These are phyloP conservation scores for Myotis davidii DNA, from an alignment of 2,113 vertebrate species.

Conservation along the genomic window DNA sequence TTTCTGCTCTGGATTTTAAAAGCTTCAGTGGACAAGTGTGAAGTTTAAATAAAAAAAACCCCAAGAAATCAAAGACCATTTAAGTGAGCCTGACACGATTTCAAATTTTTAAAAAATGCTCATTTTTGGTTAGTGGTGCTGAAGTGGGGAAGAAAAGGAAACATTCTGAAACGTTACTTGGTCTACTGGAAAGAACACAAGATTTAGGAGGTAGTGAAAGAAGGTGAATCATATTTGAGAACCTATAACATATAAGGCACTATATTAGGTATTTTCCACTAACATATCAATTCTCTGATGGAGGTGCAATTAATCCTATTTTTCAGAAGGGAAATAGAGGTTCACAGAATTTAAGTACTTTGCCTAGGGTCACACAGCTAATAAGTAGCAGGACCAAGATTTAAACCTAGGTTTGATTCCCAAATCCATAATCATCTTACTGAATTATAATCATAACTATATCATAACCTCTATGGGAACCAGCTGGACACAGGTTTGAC, in stretches of 20 bases:
- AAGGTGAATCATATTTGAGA: neutral
- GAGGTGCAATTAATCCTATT: conserved; percentile 10
- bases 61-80: conserved; percentile 56
- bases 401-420: neutral
- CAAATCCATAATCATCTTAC: neutral
- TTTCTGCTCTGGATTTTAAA: conserved; percentile 65
- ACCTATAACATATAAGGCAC: neutral
- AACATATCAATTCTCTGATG: neutral
- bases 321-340: neutral
- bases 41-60: conserved; percentile 62
- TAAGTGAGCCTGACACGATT: conserved; percentile 39
- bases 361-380: neutral
- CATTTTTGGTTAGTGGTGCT: neutral
- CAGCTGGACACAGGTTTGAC: neutral
- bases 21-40: conserved; percentile 50
- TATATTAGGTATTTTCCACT: neutral
- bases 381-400: neutral
- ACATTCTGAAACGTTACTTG: neutral
- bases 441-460: neutral
- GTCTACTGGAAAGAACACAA: neutral
- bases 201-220: neutral
- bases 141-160: neutral
- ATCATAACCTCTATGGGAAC: neutral
- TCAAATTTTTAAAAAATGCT: neutral
- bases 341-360: conserved; percentile 1